Percentiles rank a stretch among this genome's conserved stretches.
Evolutionary conservation across 2,888 invertebrate genomes (phyloP).

Genomic region (Ochropacha duplaris): DNA sequence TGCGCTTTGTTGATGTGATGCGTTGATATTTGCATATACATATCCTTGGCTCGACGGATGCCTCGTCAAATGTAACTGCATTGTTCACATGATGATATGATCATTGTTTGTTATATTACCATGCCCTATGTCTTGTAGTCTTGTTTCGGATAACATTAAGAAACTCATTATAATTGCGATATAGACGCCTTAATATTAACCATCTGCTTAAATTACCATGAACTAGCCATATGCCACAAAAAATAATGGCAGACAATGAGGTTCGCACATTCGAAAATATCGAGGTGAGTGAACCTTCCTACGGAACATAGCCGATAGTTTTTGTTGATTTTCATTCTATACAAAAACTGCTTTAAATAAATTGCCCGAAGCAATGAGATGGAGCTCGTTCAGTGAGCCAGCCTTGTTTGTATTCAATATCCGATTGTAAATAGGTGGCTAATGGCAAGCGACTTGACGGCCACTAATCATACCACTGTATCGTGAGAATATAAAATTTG

Average conservation of each 20-base stretch:
- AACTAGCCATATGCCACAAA: constrained; percentile 72
- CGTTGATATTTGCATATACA: constrained; percentile 62
- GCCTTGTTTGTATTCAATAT: constrained; percentile 29
- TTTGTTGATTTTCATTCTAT: constrained; percentile 53
- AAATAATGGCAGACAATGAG: constrained; percentile 74
- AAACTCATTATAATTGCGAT: constrained; percentile 20
- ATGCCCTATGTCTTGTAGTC: constrained; percentile 1
- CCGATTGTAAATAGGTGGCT: constrained; percentile 30
- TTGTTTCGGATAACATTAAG: constrained; percentile 8
- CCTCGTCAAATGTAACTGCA: constrained; percentile 56
- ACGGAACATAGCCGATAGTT: constrained; percentile 67
- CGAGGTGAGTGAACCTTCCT: constrained; percentile 71
- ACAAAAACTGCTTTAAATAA: constrained; percentile 68
- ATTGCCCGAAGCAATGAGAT: constrained; percentile 56
- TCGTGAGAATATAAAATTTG: constrained; percentile 5
- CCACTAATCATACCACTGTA: constrained; percentile 20
- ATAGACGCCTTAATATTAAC: constrained; percentile 37
- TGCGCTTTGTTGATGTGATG: constrained; percentile 62
- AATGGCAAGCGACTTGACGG: constrained; percentile 28
- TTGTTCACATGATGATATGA: constrained; percentile 42
- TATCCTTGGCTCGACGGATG: constrained; percentile 56
- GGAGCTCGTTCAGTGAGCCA: constrained; percentile 40
- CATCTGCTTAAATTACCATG: constrained; percentile 56
- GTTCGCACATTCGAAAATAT: constrained; percentile 75
- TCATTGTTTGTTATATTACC: not conserved